phyloP scores from a whole-genome alignment of 2,113 vertebrate species.

The Lipotes vexillifer region DNA sequence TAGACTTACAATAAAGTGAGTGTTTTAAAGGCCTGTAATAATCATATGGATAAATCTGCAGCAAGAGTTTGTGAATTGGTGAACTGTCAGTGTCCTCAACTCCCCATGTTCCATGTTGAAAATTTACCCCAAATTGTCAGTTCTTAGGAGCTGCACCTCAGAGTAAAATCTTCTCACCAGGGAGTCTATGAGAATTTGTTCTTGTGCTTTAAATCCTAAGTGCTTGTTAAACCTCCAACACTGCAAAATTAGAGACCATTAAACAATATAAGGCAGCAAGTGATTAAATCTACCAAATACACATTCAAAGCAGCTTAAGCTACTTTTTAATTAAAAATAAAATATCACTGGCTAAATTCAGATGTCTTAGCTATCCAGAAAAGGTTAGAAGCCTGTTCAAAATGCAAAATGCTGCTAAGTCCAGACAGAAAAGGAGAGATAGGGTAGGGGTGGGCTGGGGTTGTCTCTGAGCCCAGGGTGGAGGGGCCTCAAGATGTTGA shows the following conservation, averaged over 20 bases:
- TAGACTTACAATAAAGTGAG: constrained; percentile 53
- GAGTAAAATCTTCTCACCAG: constrained; percentile 78
- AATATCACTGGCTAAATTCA: constrained; percentile 82
- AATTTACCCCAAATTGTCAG: constrained; percentile 79
- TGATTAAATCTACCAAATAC: constrained; percentile 84
- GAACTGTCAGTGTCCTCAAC: constrained; percentile 69
- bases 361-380: constrained; percentile 78
- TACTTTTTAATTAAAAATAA: constrained; percentile 86
- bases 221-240: constrained; percentile 80
- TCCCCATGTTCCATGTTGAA: constrained; percentile 73
- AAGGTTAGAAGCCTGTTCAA: constrained; percentile 75
- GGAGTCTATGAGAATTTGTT: constrained; percentile 78
- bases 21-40: constrained; percentile 64
- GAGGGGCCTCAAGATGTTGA: neutral
- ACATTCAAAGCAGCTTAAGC: constrained; percentile 82
- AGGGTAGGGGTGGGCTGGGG: neutral
- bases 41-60: constrained; percentile 67
- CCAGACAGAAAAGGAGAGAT: constrained; percentile 8
- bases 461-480: neutral
- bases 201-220: constrained; percentile 80
- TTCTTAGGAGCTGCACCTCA: constrained; percentile 80
- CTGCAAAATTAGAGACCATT: constrained; percentile 84
- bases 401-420: constrained; percentile 69
- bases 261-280: constrained; percentile 83
- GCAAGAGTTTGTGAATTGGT: constrained; percentile 68